Percentiles rank a stretch among this genome's conserved stretches.
Conservation (phyloP, 2,797 vertebrate genomes). For the Hozukius guyotensis region DNA sequence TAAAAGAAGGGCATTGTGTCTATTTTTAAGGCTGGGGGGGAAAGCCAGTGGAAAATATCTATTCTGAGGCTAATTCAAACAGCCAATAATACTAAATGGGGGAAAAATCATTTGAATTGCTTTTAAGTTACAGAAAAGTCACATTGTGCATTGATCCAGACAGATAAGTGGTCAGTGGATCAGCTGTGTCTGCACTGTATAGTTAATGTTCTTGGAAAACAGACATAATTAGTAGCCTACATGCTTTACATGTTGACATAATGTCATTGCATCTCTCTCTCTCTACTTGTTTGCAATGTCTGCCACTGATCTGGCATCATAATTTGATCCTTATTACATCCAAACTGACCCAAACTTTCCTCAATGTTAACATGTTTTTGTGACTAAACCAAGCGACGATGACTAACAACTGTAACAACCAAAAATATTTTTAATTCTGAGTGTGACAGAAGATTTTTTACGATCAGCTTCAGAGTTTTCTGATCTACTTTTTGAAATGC, state of each 20-base stretch:
- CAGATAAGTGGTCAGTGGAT: slow-evolving; percentile 29
- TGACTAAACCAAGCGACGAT: background rate
- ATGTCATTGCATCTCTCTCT: background rate
- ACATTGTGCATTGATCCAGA: slow-evolving; percentile 56
- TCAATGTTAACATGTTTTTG: background rate
- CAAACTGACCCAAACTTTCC: background rate
- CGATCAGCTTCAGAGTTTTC: background rate
- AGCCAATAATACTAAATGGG: slow-evolving; percentile 17
- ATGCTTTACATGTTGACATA: slow-evolving; percentile 10
- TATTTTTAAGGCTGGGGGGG: slow-evolving; percentile 65
- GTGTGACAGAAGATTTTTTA: background rate
- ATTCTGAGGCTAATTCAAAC: slow-evolving; percentile 56
- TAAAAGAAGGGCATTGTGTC: slow-evolving; percentile 69
- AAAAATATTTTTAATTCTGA: background rate
- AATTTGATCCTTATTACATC: background rate
- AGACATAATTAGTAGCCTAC: slow-evolving; percentile 14
- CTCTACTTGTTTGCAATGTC: background rate
- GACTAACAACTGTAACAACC: background rate
- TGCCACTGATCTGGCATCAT: too few relatives aligned
- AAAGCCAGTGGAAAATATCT: slow-evolving; percentile 38
- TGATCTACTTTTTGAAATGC: background rate
- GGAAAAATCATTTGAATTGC: slow-evolving; percentile 13
- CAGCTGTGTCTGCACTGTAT: slow-evolving; percentile 17
- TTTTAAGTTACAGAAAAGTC: slow-evolving; percentile 52
- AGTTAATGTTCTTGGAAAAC: slow-evolving; percentile 15